Base-by-base conservation (phyloP, 2,797 vertebrate genomes). In the Mallotus villosus region DNA sequence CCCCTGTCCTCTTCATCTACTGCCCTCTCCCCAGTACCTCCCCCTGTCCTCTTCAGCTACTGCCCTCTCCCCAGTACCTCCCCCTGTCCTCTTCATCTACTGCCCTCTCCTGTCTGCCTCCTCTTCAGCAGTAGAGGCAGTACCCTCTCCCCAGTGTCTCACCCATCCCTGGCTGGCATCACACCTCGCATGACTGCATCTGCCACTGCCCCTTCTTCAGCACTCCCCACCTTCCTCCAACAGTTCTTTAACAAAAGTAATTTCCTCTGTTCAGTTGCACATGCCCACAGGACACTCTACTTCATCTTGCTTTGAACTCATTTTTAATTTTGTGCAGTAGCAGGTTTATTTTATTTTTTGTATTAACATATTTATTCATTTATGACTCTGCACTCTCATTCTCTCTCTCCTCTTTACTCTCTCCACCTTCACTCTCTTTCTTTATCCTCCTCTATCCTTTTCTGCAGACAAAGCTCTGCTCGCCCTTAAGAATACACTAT, bases 351-450 rank as follows among this genome's bases (percentile, higher is more conserved):
- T 53, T 41, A 2, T 41, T 89, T 83, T 87, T 90, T 73, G 75
- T 72, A 87, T 90, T 82, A 88, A 84, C 87, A 89, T 88, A 88
- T 91, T 90, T 88, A 91, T 88, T 85, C 81, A 88, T 91, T 89
- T 87, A 90, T 89, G 84, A 85, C 81, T 88, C 74, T 73, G 84
- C 80, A 85, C 76, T 86, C 66, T 55, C 41, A 9, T 37, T 55
- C 51, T 62, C 63, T 58, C 21, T 41, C 34, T 37, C 53, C 67
- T 69, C 55, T 58, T n/a, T 21, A 14, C 27, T 58, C 49, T 49
- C n/a, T 55, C 19, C 49, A n/a, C n/a, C 16, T 24, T 49, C 19
- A n/a, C 46, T 70, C 59, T 51, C 19, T 51, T 51, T 74, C 58
- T 74, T 14, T 71, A 27, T 64, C 68, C 49, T 53, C 68, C 72